Conservation (phyloP, 2,113 vertebrate genomes). For the Rhegmatorhina hoffmannsi region DNA sequence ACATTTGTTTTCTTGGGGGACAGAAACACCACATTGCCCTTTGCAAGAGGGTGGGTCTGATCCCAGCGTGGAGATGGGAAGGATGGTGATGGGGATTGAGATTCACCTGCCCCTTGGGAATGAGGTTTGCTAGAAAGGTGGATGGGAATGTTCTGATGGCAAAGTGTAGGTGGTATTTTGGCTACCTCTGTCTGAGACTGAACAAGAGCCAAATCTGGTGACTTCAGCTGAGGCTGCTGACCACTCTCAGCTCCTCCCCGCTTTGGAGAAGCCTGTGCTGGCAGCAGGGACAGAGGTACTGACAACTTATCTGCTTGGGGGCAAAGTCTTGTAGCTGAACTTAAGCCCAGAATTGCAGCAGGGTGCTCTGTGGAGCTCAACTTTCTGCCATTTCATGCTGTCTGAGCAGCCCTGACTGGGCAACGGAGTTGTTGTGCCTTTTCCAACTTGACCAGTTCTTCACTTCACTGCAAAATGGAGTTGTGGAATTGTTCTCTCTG, state of each 20-base stretch:
- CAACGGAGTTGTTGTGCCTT: not conserved
- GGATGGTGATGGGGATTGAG: not conserved
- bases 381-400: not conserved
- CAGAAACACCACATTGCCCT: rapidly evolving
- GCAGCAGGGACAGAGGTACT: not conserved
- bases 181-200: not conserved
- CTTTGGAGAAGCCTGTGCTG: not conserved
- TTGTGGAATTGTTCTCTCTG: not conserved
- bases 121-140: not conserved
- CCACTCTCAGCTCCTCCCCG: not conserved
- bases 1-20: not conserved
- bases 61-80: rapidly evolving
- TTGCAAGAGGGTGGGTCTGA: rapidly evolving
- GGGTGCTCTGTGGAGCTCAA: not conserved
- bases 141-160: not conserved
- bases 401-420: not conserved
- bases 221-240: not conserved
- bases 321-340: conserved; percentile 61
- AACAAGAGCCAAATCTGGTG: not conserved
- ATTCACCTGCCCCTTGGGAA: not conserved
- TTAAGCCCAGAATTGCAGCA: not conserved
- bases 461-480: not conserved
- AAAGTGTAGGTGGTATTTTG: not conserved
- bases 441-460: conserved; percentile 20
- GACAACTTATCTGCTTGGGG: not conserved